A percentile compares a stretch with the other conserved stretches of the same genome.
Conservation (phyloP, 2,888 invertebrate genomes). For the Drosophila fungiperda region DNA sequence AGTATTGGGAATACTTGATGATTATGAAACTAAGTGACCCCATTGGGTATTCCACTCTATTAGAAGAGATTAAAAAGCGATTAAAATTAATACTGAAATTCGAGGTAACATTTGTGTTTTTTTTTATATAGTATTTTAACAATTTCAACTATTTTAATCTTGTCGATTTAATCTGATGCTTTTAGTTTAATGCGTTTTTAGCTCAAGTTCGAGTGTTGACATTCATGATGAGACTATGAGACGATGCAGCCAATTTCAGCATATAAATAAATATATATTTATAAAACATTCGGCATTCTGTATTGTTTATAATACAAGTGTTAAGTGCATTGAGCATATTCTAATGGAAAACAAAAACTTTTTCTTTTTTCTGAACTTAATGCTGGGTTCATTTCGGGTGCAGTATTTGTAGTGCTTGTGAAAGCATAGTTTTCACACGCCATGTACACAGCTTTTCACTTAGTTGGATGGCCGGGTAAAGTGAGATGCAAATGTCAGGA, state of each 20-base stretch:
- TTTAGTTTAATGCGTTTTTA: constrained; percentile 1
- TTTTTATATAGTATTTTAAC: neutral
- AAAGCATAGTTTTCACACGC: constrained; percentile 49
- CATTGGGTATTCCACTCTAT: constrained; percentile 1
- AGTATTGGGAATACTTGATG: neutral
- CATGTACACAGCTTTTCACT: constrained; percentile 60
- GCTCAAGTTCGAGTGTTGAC: neutral
- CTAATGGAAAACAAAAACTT: neutral
- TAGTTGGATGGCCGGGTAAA: constrained; percentile 43
- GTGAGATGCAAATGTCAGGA: constrained; percentile 76
- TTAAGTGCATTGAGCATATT: neutral
- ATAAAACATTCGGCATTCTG: no score
- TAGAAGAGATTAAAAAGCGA: constrained; percentile 16
- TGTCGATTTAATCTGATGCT: neutral
- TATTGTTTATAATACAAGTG: neutral
- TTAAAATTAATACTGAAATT: constrained; percentile 4
- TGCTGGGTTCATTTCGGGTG: constrained; percentile 4
- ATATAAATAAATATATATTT: neutral
- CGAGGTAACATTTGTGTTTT: neutral
- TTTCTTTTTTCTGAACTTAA: neutral
- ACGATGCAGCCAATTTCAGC: neutral
- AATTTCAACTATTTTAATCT: neutral
- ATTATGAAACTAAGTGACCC: constrained; percentile 45
- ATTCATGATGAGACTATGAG: neutral
- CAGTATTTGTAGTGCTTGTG: constrained; percentile 10